These are phyloP conservation scores for Synanthedon andrenaeformis DNA, from an alignment of 2,888 invertebrate genomes.

Conservation along the genomic window DNA sequence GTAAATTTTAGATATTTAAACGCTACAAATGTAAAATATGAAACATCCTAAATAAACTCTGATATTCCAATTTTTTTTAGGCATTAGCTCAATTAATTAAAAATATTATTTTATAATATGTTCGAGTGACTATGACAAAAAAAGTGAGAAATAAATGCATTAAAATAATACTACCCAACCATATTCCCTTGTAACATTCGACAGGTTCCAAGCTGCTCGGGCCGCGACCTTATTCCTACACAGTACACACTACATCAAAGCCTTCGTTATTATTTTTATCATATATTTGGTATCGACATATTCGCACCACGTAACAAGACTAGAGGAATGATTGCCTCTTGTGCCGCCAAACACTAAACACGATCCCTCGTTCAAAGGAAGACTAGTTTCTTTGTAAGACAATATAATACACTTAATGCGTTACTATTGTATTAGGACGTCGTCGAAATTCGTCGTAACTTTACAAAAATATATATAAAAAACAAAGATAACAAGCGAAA, in stretches of 20 bases:
- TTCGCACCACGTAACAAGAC: conserved; percentile 67
- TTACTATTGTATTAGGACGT: conserved; percentile 50
- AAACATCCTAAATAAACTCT: conserved; percentile 71
- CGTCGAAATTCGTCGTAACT: conserved; percentile 24
- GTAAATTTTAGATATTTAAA: conserved; percentile 71
- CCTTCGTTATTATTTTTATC: conserved; percentile 45
- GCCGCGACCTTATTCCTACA: conserved; percentile 34
- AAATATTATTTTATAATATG: conserved; percentile 46
- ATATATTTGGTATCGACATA: conserved; percentile 65
- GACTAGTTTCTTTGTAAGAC: conserved; percentile 63
- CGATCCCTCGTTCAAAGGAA: conserved; percentile 57
- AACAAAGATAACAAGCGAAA: conserved; percentile 60
- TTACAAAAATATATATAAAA: conserved; percentile 55
- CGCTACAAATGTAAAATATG: conserved; percentile 70
- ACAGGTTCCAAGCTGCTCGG: conserved; percentile 64
- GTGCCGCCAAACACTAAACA: conserved; percentile 37
- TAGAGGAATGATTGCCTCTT: conserved; percentile 68
- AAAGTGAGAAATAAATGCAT: conserved; percentile 62
- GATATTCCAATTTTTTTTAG: conserved; percentile 66
- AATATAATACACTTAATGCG: conserved; percentile 55
- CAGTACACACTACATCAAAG: conserved; percentile 48
- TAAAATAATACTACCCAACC: conserved; percentile 65
- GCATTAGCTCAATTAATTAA: conserved; percentile 67
- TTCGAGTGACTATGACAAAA: conserved; percentile 67
- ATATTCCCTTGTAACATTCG: conserved; percentile 43